Evolutionary conservation across 2,113 vertebrate species (phyloP).

Genomic region (Brachionichthys hirsutus): DNA sequence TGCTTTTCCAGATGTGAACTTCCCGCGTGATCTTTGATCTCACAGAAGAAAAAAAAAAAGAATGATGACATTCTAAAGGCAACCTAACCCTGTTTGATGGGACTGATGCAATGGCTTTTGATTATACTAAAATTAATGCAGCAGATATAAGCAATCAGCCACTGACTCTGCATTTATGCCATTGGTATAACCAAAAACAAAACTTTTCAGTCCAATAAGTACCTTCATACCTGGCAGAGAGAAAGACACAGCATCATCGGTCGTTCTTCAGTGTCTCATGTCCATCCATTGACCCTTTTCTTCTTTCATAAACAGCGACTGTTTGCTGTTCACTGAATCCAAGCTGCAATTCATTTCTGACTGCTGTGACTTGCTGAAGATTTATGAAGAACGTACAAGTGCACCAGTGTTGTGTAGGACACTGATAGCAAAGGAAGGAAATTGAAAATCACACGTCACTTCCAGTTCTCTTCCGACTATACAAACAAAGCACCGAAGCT

Average conservation of each 20-base stretch:
- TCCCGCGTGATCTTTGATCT: slow-evolving; percentile 15
- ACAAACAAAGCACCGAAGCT: too few species aligned
- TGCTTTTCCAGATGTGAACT: background rate
- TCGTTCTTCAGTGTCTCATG: background rate
- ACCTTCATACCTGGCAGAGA: too few species aligned
- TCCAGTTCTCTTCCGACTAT: too few species aligned
- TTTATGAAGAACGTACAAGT: background rate
- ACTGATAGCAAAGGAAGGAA: background rate
- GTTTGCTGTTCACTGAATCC: background rate
- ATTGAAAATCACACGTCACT: background rate
- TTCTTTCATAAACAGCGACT: slow-evolving; percentile 7
- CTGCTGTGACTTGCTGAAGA: background rate
- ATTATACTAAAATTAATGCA: too few species aligned
- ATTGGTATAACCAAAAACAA: too few species aligned
- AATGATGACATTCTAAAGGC: slow-evolving; percentile 2
- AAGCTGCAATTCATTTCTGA: background rate
- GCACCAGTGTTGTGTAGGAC: background rate
- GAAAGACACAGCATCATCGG: background rate
- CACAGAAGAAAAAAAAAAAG: slow-evolving; percentile 4
- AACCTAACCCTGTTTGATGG: too few species aligned
- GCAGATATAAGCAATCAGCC: too few species aligned
- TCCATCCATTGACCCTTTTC: slow-evolving; percentile 3
- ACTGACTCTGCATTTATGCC: too few species aligned
- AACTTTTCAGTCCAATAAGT: too few species aligned
- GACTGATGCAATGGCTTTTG: too few species aligned